phyloP scores from a whole-genome alignment of 1,140 invertebrate genomes.

The Nautilus pompilius region DNA sequence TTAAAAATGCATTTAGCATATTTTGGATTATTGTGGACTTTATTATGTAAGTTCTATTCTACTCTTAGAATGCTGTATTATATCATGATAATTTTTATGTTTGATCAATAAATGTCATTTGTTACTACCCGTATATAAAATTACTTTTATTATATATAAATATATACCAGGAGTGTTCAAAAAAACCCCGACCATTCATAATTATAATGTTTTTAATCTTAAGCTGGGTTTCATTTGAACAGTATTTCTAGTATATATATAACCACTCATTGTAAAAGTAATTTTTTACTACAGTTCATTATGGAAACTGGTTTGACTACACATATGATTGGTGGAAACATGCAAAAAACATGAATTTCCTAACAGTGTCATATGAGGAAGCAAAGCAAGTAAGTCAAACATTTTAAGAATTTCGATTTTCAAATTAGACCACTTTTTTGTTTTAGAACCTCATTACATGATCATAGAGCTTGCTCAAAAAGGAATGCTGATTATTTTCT shows the following conservation, averaged over 20 bases:
- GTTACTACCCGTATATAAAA: not conserved
- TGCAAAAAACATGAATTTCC: not conserved
- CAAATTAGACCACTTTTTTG: no score
- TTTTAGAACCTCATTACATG: no score
- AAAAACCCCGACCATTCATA: not conserved
- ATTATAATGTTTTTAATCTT: not conserved
- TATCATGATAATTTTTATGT: no score
- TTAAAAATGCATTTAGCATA: no score
- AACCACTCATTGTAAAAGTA: not conserved
- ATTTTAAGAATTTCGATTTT: no score
- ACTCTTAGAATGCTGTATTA: no score
- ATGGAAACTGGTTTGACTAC: not conserved
- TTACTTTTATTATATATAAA: not conserved
- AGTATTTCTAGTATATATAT: not conserved
- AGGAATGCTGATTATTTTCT: no score
- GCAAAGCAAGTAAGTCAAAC: not conserved
- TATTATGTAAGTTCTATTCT: no score
- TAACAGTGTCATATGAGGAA: not conserved
- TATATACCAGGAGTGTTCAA: not conserved
- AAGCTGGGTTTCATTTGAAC: not conserved
- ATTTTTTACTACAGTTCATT: not conserved
- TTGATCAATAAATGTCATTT: no score
- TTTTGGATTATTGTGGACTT: no score
- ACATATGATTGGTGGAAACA: not conserved
- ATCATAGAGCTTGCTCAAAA: no score